A percentile compares a stretch with the other conserved stretches of the same genome.
phyloP scores from a whole-genome alignment of 2,797 vertebrate species.

The Semaprochilodus insignis region DNA sequence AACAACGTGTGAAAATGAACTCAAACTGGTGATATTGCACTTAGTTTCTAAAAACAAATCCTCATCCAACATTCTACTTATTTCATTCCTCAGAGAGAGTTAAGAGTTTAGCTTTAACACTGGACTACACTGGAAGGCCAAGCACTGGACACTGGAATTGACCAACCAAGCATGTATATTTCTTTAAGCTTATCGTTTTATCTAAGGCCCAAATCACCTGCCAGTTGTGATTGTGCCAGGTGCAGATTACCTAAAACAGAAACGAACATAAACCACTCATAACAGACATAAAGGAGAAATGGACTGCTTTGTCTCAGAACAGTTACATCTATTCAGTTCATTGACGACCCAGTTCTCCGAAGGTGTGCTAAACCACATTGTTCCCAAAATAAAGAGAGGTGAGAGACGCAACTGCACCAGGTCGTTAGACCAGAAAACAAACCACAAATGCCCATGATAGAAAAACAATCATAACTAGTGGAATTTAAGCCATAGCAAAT shows the following conservation, averaged over 20 bases:
- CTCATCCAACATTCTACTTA: constrained; percentile 72
- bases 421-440: constrained; percentile 72
- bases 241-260: constrained; percentile 68
- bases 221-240: constrained; percentile 63
- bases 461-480: constrained; percentile 55
- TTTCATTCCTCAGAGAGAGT: constrained; percentile 74
- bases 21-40: constrained; percentile 98
- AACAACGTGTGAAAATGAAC: constrained; percentile 87
- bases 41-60: constrained; percentile 89
- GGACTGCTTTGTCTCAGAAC: constrained; percentile 67
- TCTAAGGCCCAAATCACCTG: constrained; percentile 29
- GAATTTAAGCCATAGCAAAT: constrained; percentile 60
- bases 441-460: constrained; percentile 86
- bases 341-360: constrained; percentile 65
- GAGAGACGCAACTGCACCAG: constrained; percentile 68
- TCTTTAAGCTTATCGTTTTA: constrained; percentile 72
- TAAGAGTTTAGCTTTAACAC: constrained; percentile 88
- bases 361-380: constrained; percentile 82
- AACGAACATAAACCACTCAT: constrained; percentile 62
- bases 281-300: constrained; percentile 58
- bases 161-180: constrained; percentile 74
- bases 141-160: constrained; percentile 81
- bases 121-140: constrained; percentile 81
- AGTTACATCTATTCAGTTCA: constrained; percentile 77
- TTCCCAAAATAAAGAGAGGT: constrained; percentile 79